Base-by-base conservation (phyloP, 1,140 invertebrate genomes). In the Drosophila lacteicornis region DNA sequence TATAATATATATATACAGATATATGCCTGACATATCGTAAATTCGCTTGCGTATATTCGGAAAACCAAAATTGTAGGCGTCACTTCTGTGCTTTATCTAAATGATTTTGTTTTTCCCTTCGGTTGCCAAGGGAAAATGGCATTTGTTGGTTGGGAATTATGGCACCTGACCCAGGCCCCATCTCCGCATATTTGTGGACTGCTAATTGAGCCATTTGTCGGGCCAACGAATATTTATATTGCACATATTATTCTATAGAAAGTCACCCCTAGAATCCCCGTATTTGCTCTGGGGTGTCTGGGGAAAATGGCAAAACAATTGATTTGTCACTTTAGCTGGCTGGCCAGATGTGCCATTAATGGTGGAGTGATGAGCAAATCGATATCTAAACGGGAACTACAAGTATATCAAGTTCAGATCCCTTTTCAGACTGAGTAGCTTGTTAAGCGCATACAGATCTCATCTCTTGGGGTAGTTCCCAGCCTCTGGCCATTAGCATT, bases 121-220 rank as follows among this genome's bases (percentile, higher is more conserved):
- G 11, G 73, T 67, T 76, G 71, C 71, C 50, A 3, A 25, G 56
- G 45, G 12, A 75, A 75, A 59, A 22, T 50, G 47, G 36, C 55
- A 59, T 43, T 75, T 47, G 49, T 55, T 70, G 43, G 38, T 40
- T 67, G 76, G 69, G 66, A 87, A 86, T 58, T 58, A 17, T 71
- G 77, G 66, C 84, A 87, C 80, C 84, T 87, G 83, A 25, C 62
- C 22, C 27, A 61, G n/a, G n/a, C 12, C 46, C 27, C 11, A 17
- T 47, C 25, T 49, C 38, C 66, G 40, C 47, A 59, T 36, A 78
- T 70, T 67, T 66, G 65, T 66, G 33, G 47, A 33, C 46, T 68
- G 51, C 45, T 79, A 83, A 83, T 83, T 83, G 71, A 76, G 76
- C 51, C 58, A 83, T 83, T 83, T 83, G 71, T 71, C 60, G 62